phyloP scores from a whole-genome alignment of 2,113 vertebrate species.

The Leptodactylus fuscus region DNA sequence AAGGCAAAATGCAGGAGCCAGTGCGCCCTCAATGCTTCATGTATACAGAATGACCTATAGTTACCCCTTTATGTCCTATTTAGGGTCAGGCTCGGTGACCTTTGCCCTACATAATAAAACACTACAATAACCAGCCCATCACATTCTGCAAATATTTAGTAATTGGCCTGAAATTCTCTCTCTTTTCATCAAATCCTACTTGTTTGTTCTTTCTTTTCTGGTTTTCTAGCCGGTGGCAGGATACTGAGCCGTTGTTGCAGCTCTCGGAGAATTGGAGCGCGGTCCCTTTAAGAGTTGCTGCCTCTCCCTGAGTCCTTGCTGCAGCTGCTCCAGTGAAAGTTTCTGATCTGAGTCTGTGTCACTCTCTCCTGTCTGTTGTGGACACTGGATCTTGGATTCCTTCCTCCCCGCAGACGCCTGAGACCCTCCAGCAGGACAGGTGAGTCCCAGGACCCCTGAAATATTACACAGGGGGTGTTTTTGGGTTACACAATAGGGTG shows the following conservation, averaged over 20 bases:
- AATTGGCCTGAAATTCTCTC: too few relatives aligned
- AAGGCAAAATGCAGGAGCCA: too few relatives aligned
- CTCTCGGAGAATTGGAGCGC: neutral
- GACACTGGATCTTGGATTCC: neutral
- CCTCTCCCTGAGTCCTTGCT: constrained; percentile 18
- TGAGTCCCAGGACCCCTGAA: neutral
- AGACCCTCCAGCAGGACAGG: neutral
- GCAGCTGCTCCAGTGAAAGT: constrained; percentile 49
- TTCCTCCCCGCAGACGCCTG: neutral
- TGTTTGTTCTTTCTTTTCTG: too few relatives aligned
- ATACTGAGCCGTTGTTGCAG: neutral
- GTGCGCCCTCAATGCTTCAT: too few relatives aligned
- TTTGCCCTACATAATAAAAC: too few relatives aligned
- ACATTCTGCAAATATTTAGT: too few relatives aligned
- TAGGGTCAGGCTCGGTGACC: too few relatives aligned
- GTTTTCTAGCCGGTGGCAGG: neutral
- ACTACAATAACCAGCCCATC: too few relatives aligned
- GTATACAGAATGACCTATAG: too few relatives aligned
- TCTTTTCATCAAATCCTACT: too few relatives aligned
- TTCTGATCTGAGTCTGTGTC: constrained; percentile 36
- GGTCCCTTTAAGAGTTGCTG: constrained; percentile 46
- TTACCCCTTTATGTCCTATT: too few relatives aligned
- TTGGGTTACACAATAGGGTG: neutral
- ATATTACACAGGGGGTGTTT: neutral
- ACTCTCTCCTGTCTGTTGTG: constrained; percentile 2